A percentile compares a stretch with the other conserved stretches of the same genome.
These are phyloP conservation scores for Xanthostigma xanthostigma DNA, from an alignment of 2,888 invertebrate species.

Conservation along the genomic window DNA sequence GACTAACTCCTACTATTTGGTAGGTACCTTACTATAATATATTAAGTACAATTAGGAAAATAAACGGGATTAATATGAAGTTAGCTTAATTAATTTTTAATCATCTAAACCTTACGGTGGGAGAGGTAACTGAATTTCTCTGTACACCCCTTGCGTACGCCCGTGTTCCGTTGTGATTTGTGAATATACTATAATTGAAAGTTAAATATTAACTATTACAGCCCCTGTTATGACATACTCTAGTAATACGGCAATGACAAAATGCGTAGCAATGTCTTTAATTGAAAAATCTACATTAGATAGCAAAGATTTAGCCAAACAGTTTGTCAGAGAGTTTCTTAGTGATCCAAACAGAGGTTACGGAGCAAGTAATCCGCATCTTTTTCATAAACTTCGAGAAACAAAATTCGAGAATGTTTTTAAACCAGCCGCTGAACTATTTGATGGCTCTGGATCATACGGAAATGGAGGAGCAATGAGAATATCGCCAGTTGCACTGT, in stretches of 20 bases:
- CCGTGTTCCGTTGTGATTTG: not conserved
- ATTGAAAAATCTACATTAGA: slow-evolving; percentile 36
- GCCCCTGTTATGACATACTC: slow-evolving; percentile 42
- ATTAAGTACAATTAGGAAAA: too few species aligned
- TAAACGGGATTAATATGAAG: too few species aligned
- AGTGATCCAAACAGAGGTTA: slow-evolving; percentile 47
- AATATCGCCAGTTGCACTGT: slow-evolving; percentile 48
- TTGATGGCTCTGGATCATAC: slow-evolving; percentile 50
- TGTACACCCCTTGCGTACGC: too few species aligned
- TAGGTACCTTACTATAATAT: too few species aligned
- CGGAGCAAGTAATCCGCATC: slow-evolving; percentile 39
- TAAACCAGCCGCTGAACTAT: slow-evolving; percentile 47
- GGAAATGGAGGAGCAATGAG: slow-evolving; percentile 73
- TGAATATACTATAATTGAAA: not conserved
- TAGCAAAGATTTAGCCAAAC: slow-evolving; percentile 40
- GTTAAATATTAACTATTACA: slow-evolving; percentile 18
- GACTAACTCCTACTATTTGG: too few species aligned
- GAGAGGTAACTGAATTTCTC: too few species aligned
- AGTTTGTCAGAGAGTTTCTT: slow-evolving; percentile 47
- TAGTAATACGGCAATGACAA: slow-evolving; percentile 59
- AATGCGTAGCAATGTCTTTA: slow-evolving; percentile 42
- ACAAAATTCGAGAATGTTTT: slow-evolving; percentile 40
- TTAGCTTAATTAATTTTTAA: too few species aligned
- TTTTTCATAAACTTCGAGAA: slow-evolving; percentile 37
- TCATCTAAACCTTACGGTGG: too few species aligned